Base-by-base conservation (phyloP, 2,113 vertebrate species). In the Labeo catla region DNA sequence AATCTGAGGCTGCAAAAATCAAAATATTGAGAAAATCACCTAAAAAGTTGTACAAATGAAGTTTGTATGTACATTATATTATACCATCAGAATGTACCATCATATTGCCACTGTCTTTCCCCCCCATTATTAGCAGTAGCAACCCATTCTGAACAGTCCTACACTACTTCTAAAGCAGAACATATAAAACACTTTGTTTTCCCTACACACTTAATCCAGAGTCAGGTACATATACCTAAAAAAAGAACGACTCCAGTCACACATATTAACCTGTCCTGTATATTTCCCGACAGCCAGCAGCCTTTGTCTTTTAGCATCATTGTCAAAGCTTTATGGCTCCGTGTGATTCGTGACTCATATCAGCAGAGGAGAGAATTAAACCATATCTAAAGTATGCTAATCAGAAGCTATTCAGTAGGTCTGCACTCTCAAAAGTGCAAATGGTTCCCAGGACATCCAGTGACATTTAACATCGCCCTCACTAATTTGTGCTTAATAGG, bases 401-500 rank as follows among this genome's bases (percentile, higher is more conserved):
- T 95, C 93, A 93, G 94, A 93, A 93, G 92, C 94, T 94, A 92
- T 93, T 93, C 91, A 85, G 83, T 89, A 91, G 90, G 89, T 92
- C 89, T 87, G 90, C 91, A 91, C 86, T 86, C 84, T 86, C 86
- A 85, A 87, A 87, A 92, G 91, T 90, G 88, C 91, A 84, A 91
- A 91, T 87, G 92, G 94, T 92, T 95, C 95, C 93, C 94, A 94
- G 95, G 95, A 95, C 94, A 94, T 93, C 92, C 93, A 92, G 91
- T 96, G 95, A 95, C 95, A 96, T 96, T 96, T 96, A 95, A 96
- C 95, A 96, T 95, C 91, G 92, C 93, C 95, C 94, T 94, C 93
- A 91, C 95, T 96, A 95, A 96, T 95, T 95, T 95, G 94, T 94
- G 92, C 93, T 95, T 96, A 95, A 96, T 94, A 95, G 94, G 94